These are phyloP conservation scores for Nymphalis c-album DNA, from an alignment of 2,888 invertebrate genomes.

Conservation along the genomic window DNA sequence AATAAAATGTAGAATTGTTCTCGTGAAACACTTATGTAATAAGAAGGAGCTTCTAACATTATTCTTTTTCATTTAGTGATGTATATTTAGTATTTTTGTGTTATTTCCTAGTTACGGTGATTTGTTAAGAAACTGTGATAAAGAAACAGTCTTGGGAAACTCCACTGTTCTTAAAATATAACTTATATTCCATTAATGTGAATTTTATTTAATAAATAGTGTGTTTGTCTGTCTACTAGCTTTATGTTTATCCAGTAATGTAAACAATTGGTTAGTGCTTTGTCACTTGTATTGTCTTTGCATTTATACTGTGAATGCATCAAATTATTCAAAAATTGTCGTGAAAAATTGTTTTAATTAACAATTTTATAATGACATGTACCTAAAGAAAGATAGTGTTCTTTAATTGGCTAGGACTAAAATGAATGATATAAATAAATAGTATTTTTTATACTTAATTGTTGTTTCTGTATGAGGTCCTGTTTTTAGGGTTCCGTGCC, in stretches of 20 bases:
- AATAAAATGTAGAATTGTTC: not conserved
- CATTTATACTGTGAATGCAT: constrained; percentile 20
- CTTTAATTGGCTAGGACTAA: constrained; percentile 17
- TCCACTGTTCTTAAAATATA: constrained; percentile 23
- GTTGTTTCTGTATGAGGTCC: constrained; percentile 8
- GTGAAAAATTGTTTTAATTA: not conserved
- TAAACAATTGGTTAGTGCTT: not conserved
- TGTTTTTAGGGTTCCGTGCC: too few relatives aligned
- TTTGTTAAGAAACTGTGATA: constrained; percentile 33
- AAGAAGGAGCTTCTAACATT: not conserved
- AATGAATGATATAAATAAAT: constrained; percentile 17
- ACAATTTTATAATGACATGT: constrained; percentile 5
- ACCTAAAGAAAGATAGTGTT: constrained; percentile 7
- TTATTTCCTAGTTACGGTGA: constrained; percentile 5
- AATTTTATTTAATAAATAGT: not conserved
- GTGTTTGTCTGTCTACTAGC: not conserved
- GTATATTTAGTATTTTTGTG: constrained; percentile 6
- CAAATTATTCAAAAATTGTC: constrained; percentile 13
- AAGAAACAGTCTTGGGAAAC: constrained; percentile 25
- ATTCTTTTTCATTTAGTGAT: not conserved
- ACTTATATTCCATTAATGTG: constrained; percentile 21
- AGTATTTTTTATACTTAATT: constrained; percentile 24
- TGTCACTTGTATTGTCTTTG: constrained; percentile 1
- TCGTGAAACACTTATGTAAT: not conserved
- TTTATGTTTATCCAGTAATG: not conserved